Evolutionary conservation across 2,113 vertebrate species (phyloP), one percentile per base, ranked within the genome.

Genomic region (Solea senegalensis): DNA sequence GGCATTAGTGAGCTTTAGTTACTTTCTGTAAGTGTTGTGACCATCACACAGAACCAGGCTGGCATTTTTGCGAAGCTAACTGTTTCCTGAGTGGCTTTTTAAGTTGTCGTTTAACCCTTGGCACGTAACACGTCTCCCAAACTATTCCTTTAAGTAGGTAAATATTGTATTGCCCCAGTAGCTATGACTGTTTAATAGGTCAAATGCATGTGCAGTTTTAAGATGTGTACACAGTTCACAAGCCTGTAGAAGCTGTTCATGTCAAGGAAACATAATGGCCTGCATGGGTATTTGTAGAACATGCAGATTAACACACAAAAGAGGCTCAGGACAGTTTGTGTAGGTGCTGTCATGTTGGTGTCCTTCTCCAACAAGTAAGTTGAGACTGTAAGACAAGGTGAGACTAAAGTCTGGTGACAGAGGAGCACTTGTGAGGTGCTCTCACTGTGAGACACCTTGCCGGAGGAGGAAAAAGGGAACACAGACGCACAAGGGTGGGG

Each of bases 401-500:
- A 4, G 9, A 14, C 34, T 45, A 45, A 53, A 50, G 58, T 49
- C 44, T 56, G 28, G 43, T 44, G 16, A 21, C 55, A 64, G 45
- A 68, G 14, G 39, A 66, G 43, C 9, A 50, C n/a, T 59, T 16
- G 34, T 45, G 52, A 68, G 66, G 52, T 66, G 73, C 57, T 57
- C 16, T 14, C 4, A 48, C 45, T 44, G 15, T 54, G 54, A 68
- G 51, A 61, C 55, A 80, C 73, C 1, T 52, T 72, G 28, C 52
- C 46, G 75, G 34, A 66, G 57, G 41, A 7, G 3, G 5, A 34
- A 34, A 3, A 6, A 6, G 34, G 34, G 34, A 34, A 34, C 34
- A 34, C 5, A 34, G 34, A 34, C 50, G 57, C 62, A 62, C 16
- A 80, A 57, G 61, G 68, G 76, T 82, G 76, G 83, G 82, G 75